Evolutionary conservation across 2,888 invertebrate genomes (phyloP).

Genomic region (Cenopis cana): DNA sequence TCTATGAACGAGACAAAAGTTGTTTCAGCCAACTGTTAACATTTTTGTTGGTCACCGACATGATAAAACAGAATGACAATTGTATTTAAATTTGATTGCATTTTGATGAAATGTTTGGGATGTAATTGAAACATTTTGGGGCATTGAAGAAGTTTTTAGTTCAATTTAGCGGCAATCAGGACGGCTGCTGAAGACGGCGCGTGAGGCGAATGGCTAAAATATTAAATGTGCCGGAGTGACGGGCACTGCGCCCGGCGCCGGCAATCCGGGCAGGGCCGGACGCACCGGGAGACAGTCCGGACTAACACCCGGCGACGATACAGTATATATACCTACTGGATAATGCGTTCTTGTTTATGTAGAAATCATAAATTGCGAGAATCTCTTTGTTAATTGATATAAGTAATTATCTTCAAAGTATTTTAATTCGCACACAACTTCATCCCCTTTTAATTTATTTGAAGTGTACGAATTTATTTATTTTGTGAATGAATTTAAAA

Average conservation of each 20-base stretch:
- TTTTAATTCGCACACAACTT: too few species aligned
- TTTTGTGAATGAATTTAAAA: too few species aligned
- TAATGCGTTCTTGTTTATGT: neutral
- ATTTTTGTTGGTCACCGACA: slow-evolving; percentile 35
- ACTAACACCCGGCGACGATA: slow-evolving; percentile 3
- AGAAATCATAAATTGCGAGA: too few species aligned
- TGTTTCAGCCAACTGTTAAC: slow-evolving; percentile 36
- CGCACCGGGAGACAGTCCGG: slow-evolving; percentile 15
- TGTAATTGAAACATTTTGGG: slow-evolving; percentile 81
- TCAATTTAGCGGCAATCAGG: slow-evolving; percentile 85
- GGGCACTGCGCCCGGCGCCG: slow-evolving; percentile 55
- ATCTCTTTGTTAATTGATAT: neutral
- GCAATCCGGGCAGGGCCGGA: neutral
- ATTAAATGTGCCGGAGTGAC: slow-evolving; percentile 79
- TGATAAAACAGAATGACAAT: slow-evolving; percentile 36
- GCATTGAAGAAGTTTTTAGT: slow-evolving; percentile 85
- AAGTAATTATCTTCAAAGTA: too few species aligned
- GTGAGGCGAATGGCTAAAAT: slow-evolving; percentile 82
- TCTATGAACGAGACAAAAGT: slow-evolving; percentile 29
- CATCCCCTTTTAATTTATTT: too few species aligned
- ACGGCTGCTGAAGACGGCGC: slow-evolving; percentile 82
- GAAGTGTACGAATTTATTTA: too few species aligned
- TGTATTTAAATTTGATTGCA: slow-evolving; percentile 50
- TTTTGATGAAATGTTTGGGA: slow-evolving; percentile 64
- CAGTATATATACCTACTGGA: slow-evolving; percentile 4